Conservation (phyloP, 2,113 vertebrate genomes). For the Gracilinanus agilis region DNA sequence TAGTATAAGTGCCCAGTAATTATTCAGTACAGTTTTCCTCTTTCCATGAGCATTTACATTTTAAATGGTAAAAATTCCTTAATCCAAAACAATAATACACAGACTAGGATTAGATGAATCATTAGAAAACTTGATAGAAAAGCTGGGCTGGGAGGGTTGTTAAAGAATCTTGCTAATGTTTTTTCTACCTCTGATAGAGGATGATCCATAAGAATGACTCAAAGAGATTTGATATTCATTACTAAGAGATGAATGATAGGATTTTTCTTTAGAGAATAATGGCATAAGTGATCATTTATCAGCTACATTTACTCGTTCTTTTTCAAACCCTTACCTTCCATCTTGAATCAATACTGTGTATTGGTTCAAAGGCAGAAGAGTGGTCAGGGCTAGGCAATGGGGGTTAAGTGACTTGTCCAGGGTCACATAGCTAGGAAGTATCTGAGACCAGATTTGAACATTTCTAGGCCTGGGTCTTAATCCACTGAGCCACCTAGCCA, state of each 20-base stretch:
- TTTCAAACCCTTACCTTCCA: no score
- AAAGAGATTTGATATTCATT: neutral
- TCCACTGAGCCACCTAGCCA: no score
- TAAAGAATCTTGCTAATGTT: neutral
- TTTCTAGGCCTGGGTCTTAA: no score
- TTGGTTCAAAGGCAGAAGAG: no score
- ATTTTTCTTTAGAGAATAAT: slow-evolving; percentile 17
- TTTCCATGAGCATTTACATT: neutral
- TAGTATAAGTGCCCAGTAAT: neutral
- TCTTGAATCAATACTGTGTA: no score
- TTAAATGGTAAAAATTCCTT: neutral
- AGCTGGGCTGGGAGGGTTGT: neutral
- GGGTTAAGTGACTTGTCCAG: no score
- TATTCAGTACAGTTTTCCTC: neutral
- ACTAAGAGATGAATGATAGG: slow-evolving; percentile 26
- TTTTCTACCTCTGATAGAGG: neutral
- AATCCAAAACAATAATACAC: neutral
- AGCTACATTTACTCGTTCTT: no score
- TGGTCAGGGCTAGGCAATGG: no score
- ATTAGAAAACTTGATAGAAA: neutral
- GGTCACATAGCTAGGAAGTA: no score
- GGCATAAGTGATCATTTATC: slow-evolving; percentile 44
- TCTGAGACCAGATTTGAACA: no score
- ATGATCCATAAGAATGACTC: neutral
- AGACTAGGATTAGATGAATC: neutral